Conservation (phyloP, 2,797 vertebrate species). For the Danio albolineatus region DNA sequence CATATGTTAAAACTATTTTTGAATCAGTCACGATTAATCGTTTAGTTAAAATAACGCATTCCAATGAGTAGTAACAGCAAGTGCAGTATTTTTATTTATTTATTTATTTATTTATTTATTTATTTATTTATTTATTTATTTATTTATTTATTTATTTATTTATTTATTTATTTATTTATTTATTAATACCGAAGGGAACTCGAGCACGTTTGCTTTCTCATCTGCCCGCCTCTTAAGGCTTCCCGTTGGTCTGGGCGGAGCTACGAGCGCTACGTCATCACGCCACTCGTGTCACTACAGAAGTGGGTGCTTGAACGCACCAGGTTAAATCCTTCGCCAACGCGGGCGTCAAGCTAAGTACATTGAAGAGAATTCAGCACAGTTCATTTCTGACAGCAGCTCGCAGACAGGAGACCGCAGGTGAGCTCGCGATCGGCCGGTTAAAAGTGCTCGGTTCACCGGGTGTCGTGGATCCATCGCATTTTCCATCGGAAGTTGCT, state of each 20-base stretch:
- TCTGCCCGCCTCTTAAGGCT: not conserved
- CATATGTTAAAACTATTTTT: no score
- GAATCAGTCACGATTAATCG: no score
- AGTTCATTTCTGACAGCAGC: not conserved
- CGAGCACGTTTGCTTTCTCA: not conserved
- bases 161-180: no score
- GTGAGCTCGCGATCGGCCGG: slow-evolving; percentile 12
- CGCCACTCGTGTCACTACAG: slow-evolving; percentile 23
- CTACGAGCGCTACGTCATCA: slow-evolving; percentile 28
- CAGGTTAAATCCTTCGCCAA: slow-evolving; percentile 39
- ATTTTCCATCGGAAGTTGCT: slow-evolving; percentile 22
- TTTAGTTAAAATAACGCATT: no score
- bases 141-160: no score
- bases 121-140: no score
- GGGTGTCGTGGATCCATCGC: not conserved
- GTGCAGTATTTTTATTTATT: no score
- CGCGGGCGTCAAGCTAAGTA: slow-evolving; percentile 29
- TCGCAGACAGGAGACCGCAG: slow-evolving; percentile 14
- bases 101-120: no score
- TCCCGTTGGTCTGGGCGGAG: slow-evolving; percentile 18
- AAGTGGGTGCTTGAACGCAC: slow-evolving; percentile 41
- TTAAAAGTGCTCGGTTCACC: not conserved
- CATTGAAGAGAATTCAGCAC: not conserved
- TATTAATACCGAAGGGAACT: no score
- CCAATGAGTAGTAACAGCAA: no score